Percentiles rank a stretch among this genome's conserved stretches.
phyloP scores from a whole-genome alignment of 2,113 vertebrate species.

The Labrus mixtus region DNA sequence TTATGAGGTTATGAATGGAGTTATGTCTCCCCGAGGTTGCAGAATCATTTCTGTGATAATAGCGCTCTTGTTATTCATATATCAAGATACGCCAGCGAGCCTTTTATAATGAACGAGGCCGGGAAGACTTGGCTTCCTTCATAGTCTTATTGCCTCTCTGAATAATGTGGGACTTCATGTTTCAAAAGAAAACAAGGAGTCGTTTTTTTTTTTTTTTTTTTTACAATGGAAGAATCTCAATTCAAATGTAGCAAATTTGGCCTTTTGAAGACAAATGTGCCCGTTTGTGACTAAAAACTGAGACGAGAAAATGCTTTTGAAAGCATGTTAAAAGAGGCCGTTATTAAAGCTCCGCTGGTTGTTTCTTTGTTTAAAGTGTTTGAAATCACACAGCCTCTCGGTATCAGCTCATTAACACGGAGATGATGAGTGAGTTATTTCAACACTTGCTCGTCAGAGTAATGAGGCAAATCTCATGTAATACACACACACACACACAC shows the following conservation, averaged over 20 bases:
- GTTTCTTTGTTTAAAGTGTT: constrained; percentile 19
- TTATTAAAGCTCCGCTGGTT: not conserved
- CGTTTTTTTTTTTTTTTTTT: not conserved
- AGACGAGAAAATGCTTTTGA: constrained; percentile 7
- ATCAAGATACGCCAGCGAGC: constrained; percentile 60
- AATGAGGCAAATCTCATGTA: constrained; percentile 60
- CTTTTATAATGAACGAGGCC: constrained; percentile 48
- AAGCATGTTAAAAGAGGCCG: not conserved
- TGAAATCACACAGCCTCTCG: constrained; percentile 34
- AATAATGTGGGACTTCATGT: constrained; percentile 44
- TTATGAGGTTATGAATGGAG: constrained; percentile 60
- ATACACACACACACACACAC: constrained; percentile 15
- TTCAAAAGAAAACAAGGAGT: constrained; percentile 19
- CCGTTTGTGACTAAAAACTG: not conserved
- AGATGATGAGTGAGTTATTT: constrained; percentile 59
- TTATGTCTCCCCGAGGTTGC: constrained; percentile 57
- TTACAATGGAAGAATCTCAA: not conserved
- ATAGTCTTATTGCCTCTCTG: constrained; percentile 25
- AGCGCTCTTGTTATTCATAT: constrained; percentile 57
- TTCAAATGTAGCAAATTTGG: constrained; percentile 22
- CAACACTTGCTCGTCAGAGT: constrained; percentile 57
- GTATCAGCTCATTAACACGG: constrained; percentile 46
- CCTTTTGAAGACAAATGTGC: constrained; percentile 39
- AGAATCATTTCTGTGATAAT: constrained; percentile 57
- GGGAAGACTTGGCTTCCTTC: constrained; percentile 41